Conservation (phyloP, 2,113 vertebrate genomes). For the Tiliqua scincoides region DNA sequence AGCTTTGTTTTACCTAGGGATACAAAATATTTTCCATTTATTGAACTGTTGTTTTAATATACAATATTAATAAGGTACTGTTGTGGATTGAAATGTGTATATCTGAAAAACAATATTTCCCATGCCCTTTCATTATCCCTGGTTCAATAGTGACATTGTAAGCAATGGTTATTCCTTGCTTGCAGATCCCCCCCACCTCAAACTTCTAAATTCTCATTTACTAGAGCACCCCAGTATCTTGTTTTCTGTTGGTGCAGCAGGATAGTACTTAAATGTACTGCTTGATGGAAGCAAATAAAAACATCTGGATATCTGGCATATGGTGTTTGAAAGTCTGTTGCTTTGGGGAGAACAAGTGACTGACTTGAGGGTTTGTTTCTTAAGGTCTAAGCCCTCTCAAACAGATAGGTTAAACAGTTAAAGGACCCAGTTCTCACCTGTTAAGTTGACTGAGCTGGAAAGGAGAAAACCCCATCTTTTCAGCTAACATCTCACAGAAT, state of each 20-base stretch:
- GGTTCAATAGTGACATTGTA: not conserved
- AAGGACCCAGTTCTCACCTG: not conserved
- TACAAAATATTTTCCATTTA: not conserved
- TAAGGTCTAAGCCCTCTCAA: not conserved
- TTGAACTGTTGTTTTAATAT: not conserved
- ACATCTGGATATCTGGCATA: not conserved
- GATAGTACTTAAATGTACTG: not conserved
- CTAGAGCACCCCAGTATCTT: not conserved
- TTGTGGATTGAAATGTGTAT: not conserved
- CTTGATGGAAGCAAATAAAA: not conserved
- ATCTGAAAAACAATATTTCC: not conserved
- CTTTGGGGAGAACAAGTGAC: not conserved
- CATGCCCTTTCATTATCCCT: not conserved
- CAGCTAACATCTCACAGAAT: not conserved
- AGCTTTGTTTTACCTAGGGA: not conserved
- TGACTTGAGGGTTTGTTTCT: not conserved
- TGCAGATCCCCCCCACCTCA: not conserved
- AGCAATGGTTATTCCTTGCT: not conserved
- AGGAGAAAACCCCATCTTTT: not conserved
- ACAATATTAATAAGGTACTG: not conserved
- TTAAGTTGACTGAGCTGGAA: no score
- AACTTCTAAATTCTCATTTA: constrained; percentile 3
- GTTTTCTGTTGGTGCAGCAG: not conserved
- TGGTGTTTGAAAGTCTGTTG: not conserved
- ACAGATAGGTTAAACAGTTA: not conserved